These are phyloP conservation scores for Cepphus grylle DNA, from an alignment of 2,113 vertebrate genomes.

Conservation along the genomic window DNA sequence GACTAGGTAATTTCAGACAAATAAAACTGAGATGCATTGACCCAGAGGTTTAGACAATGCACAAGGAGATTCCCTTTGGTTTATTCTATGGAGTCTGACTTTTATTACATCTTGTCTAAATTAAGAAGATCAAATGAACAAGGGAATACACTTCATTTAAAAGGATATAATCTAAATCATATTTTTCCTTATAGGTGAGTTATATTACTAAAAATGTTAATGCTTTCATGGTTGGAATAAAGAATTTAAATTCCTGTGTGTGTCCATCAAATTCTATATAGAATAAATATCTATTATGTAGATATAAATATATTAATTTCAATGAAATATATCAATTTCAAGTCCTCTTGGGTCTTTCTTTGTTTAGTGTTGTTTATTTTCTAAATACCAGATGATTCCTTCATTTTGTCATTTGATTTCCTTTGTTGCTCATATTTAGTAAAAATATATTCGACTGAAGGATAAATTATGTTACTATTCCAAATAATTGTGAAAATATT, in stretches of 20 bases:
- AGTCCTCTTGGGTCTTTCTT: neutral
- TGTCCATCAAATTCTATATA: neutral
- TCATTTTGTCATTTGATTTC: neutral
- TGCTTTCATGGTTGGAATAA: neutral
- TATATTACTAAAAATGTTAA: neutral
- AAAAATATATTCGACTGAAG: neutral
- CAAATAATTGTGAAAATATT: neutral
- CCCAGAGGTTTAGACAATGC: neutral
- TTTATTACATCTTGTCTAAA: neutral
- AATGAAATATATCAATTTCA: neutral
- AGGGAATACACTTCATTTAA: neutral
- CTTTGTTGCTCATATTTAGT: neutral
- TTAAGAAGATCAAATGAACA: neutral
- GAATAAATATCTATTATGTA: neutral
- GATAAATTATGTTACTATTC: neutral
- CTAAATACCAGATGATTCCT: neutral
- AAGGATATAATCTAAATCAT: rapidly evolving
- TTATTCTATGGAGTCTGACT: neutral
- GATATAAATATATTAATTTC: neutral
- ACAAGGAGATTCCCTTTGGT: neutral
- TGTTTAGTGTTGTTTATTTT: neutral
- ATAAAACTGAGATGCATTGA: neutral
- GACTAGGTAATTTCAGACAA: neutral
- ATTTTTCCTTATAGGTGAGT: neutral
- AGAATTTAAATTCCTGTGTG: neutral